Conservation (phyloP, 2,797 vertebrate genomes). For the Acomys russatus region DNA sequence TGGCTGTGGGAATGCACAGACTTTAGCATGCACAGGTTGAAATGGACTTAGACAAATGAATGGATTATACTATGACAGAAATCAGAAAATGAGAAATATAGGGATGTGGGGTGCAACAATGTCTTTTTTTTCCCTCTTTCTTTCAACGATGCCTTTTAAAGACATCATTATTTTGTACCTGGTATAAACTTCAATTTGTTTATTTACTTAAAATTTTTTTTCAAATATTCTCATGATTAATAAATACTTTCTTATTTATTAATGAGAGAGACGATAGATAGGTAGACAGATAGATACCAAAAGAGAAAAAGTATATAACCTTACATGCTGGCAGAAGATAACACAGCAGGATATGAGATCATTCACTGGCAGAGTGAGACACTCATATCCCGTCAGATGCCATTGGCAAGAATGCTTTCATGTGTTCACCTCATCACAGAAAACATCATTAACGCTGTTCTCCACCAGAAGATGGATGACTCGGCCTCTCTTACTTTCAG, state of each 20-base stretch:
- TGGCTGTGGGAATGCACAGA: not conserved
- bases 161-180: not conserved
- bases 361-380: constrained; percentile 74
- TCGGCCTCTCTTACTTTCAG: constrained; percentile 77
- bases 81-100: not conserved
- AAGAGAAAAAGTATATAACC: not conserved
- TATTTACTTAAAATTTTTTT: not conserved
- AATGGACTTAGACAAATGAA: not conserved
- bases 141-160: not conserved
- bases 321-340: not conserved
- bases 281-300: not conserved
- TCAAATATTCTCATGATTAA: not conserved
- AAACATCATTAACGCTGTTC: constrained; percentile 73
- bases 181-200: not conserved
- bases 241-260: not conserved
- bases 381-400: constrained; percentile 73
- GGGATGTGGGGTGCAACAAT: not conserved
- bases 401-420: constrained; percentile 78
- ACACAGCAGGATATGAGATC: not conserved
- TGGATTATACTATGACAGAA: not conserved
- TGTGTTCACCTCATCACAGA: constrained; percentile 79
- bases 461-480: constrained; percentile 75
- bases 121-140: not conserved
- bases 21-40: not conserved
- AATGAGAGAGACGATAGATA: no score